Evolutionary conservation across 2,797 vertebrate genomes (phyloP).

Genomic region (Manis javanica): DNA sequence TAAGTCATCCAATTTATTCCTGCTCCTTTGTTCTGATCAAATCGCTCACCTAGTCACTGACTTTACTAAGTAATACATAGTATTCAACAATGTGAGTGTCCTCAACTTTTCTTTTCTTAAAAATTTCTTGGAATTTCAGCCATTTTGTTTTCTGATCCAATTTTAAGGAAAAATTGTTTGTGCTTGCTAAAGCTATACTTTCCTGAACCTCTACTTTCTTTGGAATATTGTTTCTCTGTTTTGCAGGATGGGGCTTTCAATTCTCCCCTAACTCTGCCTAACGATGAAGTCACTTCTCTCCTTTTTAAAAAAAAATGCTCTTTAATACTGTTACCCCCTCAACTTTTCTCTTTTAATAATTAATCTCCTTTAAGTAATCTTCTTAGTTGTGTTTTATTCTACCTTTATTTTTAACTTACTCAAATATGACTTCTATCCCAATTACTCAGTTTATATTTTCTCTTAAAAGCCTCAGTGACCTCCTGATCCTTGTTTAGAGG

Average conservation of each 20-base stretch:
- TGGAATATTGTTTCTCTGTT: not conserved
- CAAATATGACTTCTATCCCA: not conserved
- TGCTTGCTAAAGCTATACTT: not conserved
- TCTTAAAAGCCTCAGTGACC: not conserved
- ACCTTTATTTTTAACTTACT: constrained; percentile 13
- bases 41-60: not conserved
- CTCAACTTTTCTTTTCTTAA: not conserved
- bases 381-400: constrained; percentile 30
- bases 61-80: not conserved
- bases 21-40: not conserved
- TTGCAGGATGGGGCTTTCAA: not conserved
- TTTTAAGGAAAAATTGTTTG: constrained; percentile 41
- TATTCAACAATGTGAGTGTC: not conserved
- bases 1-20: not conserved
- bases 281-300: not conserved
- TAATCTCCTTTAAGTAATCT: not conserved
- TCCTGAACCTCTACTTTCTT: not conserved
- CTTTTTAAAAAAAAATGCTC: not conserved
- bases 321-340: not conserved
- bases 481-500: not conserved
- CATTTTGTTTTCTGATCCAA: not conserved
- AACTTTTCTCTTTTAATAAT: constrained; percentile 11
- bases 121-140: not conserved
- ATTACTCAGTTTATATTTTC: not conserved
- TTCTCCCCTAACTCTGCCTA: not conserved